phyloP scores from a whole-genome alignment of 2,888 invertebrate species.

The Sinentomon sp. region DNA sequence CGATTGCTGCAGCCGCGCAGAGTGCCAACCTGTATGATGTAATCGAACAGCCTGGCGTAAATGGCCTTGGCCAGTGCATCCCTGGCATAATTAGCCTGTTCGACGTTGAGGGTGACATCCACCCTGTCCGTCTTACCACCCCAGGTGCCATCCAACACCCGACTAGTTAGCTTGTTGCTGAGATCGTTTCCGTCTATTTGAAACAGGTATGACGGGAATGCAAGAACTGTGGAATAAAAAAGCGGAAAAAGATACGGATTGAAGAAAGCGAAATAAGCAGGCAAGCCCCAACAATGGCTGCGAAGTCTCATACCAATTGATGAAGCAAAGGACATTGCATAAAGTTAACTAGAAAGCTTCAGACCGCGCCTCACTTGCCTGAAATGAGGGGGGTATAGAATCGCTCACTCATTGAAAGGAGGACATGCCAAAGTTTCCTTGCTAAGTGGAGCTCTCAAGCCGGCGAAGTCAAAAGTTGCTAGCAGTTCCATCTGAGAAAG shows the following conservation, averaged over 20 bases:
- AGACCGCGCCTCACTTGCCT: no score
- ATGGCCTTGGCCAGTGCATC: conserved; percentile 36
- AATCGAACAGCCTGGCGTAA: conserved; percentile 34
- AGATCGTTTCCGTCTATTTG: conserved; percentile 28
- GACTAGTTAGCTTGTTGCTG: conserved; percentile 29
- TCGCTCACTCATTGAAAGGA: no score
- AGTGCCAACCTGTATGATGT: conserved; percentile 29
- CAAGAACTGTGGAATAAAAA: conserved; percentile 25
- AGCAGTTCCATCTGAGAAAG: no score
- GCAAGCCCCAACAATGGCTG: not conserved
- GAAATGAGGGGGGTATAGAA: no score
- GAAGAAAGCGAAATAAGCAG: not conserved
- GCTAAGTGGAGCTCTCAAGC: no score
- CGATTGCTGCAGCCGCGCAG: no score
- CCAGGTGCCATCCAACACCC: conserved; percentile 37
- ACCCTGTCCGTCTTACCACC: conserved; percentile 32
- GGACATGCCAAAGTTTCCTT: no score
- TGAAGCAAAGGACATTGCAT: no score
- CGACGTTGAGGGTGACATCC: conserved; percentile 32
- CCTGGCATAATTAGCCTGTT: conserved; percentile 32
- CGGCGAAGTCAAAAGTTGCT: no score
- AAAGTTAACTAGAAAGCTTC: no score
- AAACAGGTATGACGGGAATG: conserved; percentile 31
- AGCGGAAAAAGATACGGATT: not conserved
- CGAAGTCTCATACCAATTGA: not conserved